These are phyloP conservation scores for Scaeva pyrastri DNA, from an alignment of 2,888 invertebrate species.

Conservation along the genomic window DNA sequence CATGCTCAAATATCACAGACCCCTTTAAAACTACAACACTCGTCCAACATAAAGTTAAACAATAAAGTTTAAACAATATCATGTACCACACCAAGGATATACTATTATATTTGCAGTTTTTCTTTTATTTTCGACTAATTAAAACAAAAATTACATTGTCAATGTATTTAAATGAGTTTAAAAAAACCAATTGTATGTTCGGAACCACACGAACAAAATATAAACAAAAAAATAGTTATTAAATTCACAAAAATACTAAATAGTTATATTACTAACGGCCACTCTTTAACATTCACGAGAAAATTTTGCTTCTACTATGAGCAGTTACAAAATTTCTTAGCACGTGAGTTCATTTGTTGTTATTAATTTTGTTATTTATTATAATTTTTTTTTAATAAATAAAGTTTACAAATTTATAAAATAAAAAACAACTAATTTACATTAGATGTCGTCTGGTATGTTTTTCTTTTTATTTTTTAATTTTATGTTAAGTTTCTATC, in stretches of 20 bases:
- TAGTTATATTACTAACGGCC: slow-evolving; percentile 77
- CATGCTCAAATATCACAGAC: slow-evolving; percentile 86
- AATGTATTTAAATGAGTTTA: slow-evolving; percentile 38
- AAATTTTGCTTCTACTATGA: slow-evolving; percentile 75
- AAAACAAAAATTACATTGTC: slow-evolving; percentile 47
- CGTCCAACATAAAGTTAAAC: slow-evolving; percentile 67
- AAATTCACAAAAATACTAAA: slow-evolving; percentile 56
- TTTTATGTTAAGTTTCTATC: slow-evolving; percentile 51
- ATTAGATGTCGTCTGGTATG: slow-evolving; percentile 71
- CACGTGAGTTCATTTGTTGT: slow-evolving; percentile 78
- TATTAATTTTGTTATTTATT: slow-evolving; percentile 78
- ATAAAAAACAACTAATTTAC: slow-evolving; percentile 68
- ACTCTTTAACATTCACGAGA: slow-evolving; percentile 70
- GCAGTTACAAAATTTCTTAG: slow-evolving; percentile 73
- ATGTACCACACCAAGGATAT: slow-evolving; percentile 50
- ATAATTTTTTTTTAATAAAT: slow-evolving; percentile 75
- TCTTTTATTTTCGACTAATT: slow-evolving; percentile 34
- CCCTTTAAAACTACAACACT: slow-evolving; percentile 54
- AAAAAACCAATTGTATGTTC: slow-evolving; percentile 33
- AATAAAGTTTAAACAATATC: slow-evolving; percentile 57
- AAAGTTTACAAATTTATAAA: slow-evolving; percentile 62
- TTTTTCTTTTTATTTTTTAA: slow-evolving; percentile 56
- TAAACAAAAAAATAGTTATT: slow-evolving; percentile 50
- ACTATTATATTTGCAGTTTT: slow-evolving; percentile 40
- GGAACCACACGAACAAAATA: slow-evolving; percentile 26